Evolutionary conservation across 2,797 vertebrate species (phyloP).

Genomic region (Hipposideros larvatus): DNA sequence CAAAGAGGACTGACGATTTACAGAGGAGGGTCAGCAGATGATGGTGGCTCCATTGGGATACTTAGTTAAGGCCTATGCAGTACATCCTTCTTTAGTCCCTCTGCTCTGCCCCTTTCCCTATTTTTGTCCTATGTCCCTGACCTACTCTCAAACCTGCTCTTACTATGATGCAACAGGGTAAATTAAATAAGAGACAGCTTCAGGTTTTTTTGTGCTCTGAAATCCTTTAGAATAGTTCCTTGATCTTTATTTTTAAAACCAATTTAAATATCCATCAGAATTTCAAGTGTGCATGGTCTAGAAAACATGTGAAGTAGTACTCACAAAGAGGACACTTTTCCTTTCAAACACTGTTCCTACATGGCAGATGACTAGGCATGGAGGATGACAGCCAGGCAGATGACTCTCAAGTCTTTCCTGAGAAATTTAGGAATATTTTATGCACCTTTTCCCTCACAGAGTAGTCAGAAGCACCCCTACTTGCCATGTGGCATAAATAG

Average conservation of each 20-base stretch:
- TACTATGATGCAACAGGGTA: background rate
- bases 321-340: background rate
- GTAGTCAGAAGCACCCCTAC: background rate
- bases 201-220: background rate
- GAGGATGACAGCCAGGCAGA: no score
- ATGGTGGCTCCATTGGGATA: background rate
- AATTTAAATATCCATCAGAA: background rate
- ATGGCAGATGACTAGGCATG: accelerated
- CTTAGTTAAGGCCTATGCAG: no score
- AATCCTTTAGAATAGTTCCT: background rate
- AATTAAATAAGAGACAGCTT: background rate
- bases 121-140: background rate
- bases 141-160: background rate
- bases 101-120: accelerated
- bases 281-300: background rate
- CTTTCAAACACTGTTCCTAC: background rate
- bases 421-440: background rate
- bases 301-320: background rate
- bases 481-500: background rate
- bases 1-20: background rate
- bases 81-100: background rate
- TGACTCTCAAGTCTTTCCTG: background rate
- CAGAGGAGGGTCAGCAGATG: background rate
- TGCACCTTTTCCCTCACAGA: background rate
- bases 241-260: background rate